phyloP scores from a whole-genome alignment of 2,888 invertebrate species.

The Scaptomyza parva region DNA sequence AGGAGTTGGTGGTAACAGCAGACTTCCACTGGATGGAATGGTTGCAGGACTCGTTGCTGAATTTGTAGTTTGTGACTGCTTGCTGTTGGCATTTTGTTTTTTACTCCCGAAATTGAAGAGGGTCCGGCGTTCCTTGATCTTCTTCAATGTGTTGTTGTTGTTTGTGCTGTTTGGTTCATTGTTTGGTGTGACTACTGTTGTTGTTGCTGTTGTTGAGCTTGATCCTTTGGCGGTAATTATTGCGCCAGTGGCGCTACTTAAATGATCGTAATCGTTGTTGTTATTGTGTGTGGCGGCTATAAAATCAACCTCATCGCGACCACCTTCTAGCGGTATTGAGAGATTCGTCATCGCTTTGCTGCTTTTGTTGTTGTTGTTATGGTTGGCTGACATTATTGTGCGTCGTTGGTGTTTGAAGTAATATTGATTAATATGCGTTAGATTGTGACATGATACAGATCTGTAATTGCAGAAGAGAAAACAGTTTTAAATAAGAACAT shows the following conservation, averaged over 20 bases:
- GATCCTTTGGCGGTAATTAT: constrained; percentile 62
- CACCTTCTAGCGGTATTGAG: constrained; percentile 34
- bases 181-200: constrained; percentile 57
- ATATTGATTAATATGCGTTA: constrained; percentile 47
- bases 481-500: no score
- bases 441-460: constrained; percentile 59
- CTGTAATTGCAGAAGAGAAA: constrained; percentile 41
- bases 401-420: constrained; percentile 6
- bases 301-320: constrained; percentile 83
- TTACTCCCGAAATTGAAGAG: constrained; percentile 65
- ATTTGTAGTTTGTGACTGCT: constrained; percentile 26
- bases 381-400: constrained; percentile 46
- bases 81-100: constrained; percentile 44
- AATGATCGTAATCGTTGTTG: constrained; percentile 72
- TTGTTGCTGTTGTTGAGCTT: constrained; percentile 46
- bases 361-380: constrained; percentile 34
- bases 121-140: constrained; percentile 66
- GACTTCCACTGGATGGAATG: constrained; percentile 14
- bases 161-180: constrained; percentile 57
- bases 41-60: constrained; percentile 1
- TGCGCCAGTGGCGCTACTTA: constrained; percentile 55
- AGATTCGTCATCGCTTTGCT: constrained; percentile 29
- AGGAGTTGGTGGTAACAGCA: constrained; percentile 45
- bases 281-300: constrained; percentile 64
- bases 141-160: constrained; percentile 56